Percentiles rank a stretch among this genome's conserved stretches.
Evolutionary conservation across 2,113 vertebrate species (phyloP).

Genomic region (Fregetta grallaria): DNA sequence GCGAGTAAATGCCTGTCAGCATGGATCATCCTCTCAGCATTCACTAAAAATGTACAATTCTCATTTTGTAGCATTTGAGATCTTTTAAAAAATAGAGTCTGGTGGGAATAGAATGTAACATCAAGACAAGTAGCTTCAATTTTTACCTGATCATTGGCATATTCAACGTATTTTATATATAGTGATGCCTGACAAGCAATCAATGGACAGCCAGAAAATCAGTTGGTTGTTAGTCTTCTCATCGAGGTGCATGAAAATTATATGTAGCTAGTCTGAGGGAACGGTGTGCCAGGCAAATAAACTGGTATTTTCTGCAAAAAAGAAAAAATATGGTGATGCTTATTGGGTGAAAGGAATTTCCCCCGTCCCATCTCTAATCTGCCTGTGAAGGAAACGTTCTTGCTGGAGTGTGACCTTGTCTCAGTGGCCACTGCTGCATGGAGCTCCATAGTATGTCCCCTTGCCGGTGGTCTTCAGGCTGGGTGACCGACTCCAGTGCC

Average conservation of each 20-base stretch:
- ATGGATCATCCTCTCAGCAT: constrained; percentile 2
- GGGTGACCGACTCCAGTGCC: background rate
- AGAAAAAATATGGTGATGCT: background rate
- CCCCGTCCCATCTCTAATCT: background rate
- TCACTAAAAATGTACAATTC: constrained; percentile 17
- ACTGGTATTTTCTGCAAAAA: background rate
- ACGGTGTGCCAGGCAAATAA: background rate
- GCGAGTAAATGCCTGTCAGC: constrained; percentile 40
- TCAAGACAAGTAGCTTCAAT: background rate
- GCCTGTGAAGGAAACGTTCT: background rate
- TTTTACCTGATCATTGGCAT: constrained; percentile 1
- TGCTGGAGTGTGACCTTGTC: background rate
- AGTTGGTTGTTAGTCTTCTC: background rate
- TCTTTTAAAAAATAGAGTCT: background rate
- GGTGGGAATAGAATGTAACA: background rate
- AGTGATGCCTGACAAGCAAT: constrained; percentile 1
- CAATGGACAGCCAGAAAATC: background rate
- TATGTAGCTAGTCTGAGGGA: background rate
- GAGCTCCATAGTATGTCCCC: background rate
- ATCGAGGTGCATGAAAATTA: background rate
- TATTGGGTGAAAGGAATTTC: background rate
- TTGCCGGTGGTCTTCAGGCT: background rate
- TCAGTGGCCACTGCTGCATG: background rate
- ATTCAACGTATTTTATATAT: background rate
- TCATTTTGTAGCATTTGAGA: background rate